These are phyloP conservation scores for Lutraria lutraria DNA, from an alignment of 2,888 invertebrate genomes.

Conservation along the genomic window DNA sequence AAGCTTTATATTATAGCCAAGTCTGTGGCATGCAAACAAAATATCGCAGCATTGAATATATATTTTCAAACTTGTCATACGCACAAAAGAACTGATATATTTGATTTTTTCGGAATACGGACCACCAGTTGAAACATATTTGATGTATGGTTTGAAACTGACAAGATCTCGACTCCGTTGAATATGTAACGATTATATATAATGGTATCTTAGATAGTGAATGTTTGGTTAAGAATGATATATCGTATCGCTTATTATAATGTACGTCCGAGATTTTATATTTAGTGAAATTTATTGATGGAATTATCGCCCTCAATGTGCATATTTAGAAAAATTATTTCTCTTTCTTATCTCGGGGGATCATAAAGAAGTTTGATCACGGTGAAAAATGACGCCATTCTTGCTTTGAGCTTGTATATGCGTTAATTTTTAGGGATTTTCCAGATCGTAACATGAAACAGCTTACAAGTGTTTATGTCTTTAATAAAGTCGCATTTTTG, in stretches of 20 bases:
- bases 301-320: conserved; percentile 50
- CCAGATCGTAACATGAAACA: conserved; percentile 52
- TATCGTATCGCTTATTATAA: conserved; percentile 65
- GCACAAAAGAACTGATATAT: conserved; percentile 68
- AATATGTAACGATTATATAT: conserved; percentile 68
- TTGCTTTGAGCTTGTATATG: conserved; percentile 36
- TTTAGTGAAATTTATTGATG: conserved; percentile 62
- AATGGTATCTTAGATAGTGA: conserved; percentile 64
- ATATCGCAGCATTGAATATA: conserved; percentile 63
- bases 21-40: conserved; percentile 60
- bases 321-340: conserved; percentile 51
- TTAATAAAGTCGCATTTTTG: conserved; percentile 44
- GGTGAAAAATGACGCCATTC: conserved; percentile 52
- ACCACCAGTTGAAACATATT: conserved; percentile 62
- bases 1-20: conserved; percentile 37
- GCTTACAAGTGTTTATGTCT: conserved; percentile 46
- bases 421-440: conserved; percentile 54
- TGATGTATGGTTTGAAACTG: conserved; percentile 61
- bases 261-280: conserved; percentile 57
- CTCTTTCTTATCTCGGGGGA: conserved; percentile 46
- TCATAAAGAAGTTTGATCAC: conserved; percentile 57
- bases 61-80: conserved; percentile 66
- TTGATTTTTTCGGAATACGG: conserved; percentile 56
- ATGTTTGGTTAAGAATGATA: conserved; percentile 68
- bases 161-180: conserved; percentile 51